phyloP scores from a whole-genome alignment of 2,113 vertebrate genomes.

The Monarcha castaneiventris region DNA sequence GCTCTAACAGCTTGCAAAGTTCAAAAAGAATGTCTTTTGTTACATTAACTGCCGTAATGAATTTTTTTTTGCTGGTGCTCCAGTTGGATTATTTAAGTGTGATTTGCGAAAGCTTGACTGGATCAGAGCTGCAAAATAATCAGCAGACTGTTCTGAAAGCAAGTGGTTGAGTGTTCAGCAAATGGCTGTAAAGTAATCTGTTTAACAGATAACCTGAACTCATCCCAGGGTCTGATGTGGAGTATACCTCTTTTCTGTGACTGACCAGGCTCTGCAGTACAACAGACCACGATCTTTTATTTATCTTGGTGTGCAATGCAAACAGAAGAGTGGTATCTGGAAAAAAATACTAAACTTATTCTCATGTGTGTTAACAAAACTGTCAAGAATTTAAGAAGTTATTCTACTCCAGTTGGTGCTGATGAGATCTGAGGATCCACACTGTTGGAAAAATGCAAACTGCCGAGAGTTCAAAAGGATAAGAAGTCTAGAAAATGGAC shows the following conservation, averaged over 20 bases:
- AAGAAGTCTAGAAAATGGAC: background rate
- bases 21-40: background rate
- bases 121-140: background rate
- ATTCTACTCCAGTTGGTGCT: background rate
- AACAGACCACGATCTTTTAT: background rate
- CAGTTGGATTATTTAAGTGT: background rate
- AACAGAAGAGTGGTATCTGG: background rate
- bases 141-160: background rate
- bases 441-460: background rate
- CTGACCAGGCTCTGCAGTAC: background rate
- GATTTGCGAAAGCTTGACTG: background rate
- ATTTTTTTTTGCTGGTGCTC: background rate
- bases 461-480: background rate
- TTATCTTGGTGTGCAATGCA: background rate
- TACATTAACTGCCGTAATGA: background rate
- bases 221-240: background rate
- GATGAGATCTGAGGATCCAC: background rate
- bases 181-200: background rate
- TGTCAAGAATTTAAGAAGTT: background rate
- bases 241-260: background rate
- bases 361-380: background rate
- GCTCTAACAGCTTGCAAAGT: background rate
- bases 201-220: background rate
- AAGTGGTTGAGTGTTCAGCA: background rate
- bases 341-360: background rate